Evolutionary conservation across 2,888 invertebrate genomes (phyloP).

Genomic region (Scrobipalpa atriplicella): DNA sequence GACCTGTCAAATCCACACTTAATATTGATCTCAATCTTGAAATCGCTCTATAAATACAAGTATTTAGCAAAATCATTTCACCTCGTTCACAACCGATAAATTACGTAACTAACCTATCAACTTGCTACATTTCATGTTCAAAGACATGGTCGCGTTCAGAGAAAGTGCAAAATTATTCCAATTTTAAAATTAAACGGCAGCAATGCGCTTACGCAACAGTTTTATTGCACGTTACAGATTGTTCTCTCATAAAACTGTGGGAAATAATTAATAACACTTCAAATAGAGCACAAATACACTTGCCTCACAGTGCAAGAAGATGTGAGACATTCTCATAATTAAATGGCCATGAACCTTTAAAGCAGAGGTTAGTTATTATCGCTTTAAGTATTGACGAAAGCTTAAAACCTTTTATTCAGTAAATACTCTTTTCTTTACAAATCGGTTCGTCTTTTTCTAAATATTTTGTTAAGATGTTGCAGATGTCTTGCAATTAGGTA

Average conservation of each 20-base stretch:
- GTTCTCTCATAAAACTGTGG: slow-evolving; percentile 19
- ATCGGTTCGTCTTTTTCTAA: background rate
- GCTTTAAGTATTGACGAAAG: background rate
- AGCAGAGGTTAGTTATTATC: background rate
- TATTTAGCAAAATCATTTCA: background rate
- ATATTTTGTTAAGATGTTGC: background rate
- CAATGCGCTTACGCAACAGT: slow-evolving; percentile 3
- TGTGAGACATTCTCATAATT: slow-evolving; percentile 1
- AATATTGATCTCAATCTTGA: no score
- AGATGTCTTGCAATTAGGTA: no score
- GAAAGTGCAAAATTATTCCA: slow-evolving; percentile 15
- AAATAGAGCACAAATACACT: slow-evolving; percentile 8
- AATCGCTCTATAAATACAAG: no score
- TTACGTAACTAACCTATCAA: slow-evolving; percentile 13
- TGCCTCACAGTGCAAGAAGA: slow-evolving; percentile 2
- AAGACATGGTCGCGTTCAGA: slow-evolving; percentile 1
- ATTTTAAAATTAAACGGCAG: slow-evolving; percentile 10
- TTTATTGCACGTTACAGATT: slow-evolving; percentile 5
- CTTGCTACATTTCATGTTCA: background rate
- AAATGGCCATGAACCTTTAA: slow-evolving; percentile 12
- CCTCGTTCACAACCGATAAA: background rate
- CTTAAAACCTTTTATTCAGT: background rate
- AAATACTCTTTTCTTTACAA: background rate
- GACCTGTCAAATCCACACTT: no score
- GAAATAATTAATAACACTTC: slow-evolving; percentile 6